These are phyloP conservation scores for Procambarus virginalis DNA, from an alignment of 1,140 invertebrate genomes.

Conservation along the genomic window DNA sequence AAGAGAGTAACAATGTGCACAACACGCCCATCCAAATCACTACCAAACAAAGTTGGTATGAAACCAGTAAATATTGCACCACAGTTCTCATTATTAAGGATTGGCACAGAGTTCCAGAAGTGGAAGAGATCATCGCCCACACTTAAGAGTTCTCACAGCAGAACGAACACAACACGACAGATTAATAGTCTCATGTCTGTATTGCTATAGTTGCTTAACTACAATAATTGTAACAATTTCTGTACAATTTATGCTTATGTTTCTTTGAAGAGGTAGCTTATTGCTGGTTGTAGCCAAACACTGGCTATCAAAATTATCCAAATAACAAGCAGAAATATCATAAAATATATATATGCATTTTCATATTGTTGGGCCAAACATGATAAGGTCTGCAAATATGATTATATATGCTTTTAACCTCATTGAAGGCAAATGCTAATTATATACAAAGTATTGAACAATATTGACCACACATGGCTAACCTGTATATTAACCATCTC, in stretches of 20 bases:
- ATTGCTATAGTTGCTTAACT: background rate
- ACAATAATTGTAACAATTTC: conserved; percentile 4
- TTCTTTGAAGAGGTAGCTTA: conserved; percentile 6
- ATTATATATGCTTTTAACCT: background rate
- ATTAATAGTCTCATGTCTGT: background rate
- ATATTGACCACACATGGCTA: background rate
- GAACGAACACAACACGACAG: background rate
- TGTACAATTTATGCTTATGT: background rate
- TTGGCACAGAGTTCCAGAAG: background rate
- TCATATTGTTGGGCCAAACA: conserved; percentile 4
- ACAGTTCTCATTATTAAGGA: background rate
- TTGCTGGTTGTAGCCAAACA: background rate
- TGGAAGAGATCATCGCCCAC: background rate
- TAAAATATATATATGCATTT: background rate
- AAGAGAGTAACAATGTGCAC: background rate
- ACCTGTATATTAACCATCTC: background rate
- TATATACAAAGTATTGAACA: background rate
- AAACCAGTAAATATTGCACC: background rate
- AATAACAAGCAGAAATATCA: background rate
- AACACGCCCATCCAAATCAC: background rate
- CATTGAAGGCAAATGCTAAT: background rate
- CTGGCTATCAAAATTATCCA: background rate
- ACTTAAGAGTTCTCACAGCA: background rate
- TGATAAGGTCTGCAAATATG: background rate
- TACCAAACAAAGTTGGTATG: background rate